phyloP scores from a whole-genome alignment of 1,140 invertebrate genomes.

The Bathynomus jamesi region DNA sequence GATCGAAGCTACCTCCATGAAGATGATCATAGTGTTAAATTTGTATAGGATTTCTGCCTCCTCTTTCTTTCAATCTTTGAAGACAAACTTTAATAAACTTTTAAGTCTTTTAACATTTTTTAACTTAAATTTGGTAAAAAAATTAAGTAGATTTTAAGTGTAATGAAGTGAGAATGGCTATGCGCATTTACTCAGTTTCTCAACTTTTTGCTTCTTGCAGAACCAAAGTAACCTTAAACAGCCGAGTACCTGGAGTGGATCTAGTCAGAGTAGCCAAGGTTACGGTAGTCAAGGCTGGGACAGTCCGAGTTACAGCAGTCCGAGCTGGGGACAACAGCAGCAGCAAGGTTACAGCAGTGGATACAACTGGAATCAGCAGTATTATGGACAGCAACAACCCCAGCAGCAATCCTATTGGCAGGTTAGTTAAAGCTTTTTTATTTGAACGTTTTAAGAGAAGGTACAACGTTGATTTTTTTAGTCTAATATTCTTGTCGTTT shows the following conservation, averaged over 20 bases:
- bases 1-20: neutral
- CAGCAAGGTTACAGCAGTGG: slow-evolving; percentile 1
- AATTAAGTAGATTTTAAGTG: too few relatives aligned
- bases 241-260: slow-evolving; percentile 12
- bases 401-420: slow-evolving; percentile 2
- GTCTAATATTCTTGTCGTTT: neutral
- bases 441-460: neutral
- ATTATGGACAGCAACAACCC: slow-evolving; percentile 9
- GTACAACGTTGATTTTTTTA: neutral
- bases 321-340: slow-evolving; percentile 7
- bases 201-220: neutral
- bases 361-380: slow-evolving; percentile 21
- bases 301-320: slow-evolving; percentile 11
- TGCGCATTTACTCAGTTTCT: neutral
- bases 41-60: too few relatives aligned
- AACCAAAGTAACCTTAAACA: slow-evolving; percentile 10
- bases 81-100: too few relatives aligned
- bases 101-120: too few relatives aligned
- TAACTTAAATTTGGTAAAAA: too few relatives aligned
- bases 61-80: too few relatives aligned
- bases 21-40: neutral
- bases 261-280: slow-evolving; percentile 13
- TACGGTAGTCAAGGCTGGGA: slow-evolving; percentile 16
- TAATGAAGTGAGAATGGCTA: too few relatives aligned
- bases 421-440: neutral